A percentile compares a stretch with the other conserved stretches of the same genome.
Evolutionary conservation across 2,888 invertebrate species (phyloP).

Genomic region (Synanthedon vespiformis): DNA sequence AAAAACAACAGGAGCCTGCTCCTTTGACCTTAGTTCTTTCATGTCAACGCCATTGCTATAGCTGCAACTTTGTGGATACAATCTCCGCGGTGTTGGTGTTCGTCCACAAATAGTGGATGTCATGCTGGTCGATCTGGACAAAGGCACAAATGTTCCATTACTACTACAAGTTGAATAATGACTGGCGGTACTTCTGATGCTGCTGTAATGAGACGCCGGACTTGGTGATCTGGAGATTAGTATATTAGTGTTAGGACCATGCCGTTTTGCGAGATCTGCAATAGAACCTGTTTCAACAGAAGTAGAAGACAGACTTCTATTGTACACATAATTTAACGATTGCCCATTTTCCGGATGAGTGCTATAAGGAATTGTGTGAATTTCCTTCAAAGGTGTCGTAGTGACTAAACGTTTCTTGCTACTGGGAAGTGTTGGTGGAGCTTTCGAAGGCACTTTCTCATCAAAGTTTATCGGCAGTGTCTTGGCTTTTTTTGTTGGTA

Average conservation of each 20-base stretch:
- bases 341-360: slow-evolving; percentile 32
- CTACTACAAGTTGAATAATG: slow-evolving; percentile 63
- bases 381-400: slow-evolving; percentile 49
- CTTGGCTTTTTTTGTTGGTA: slow-evolving; percentile 58
- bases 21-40: slow-evolving; percentile 73
- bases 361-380: slow-evolving; percentile 42
- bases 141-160: slow-evolving; percentile 49
- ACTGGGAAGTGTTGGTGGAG: slow-evolving; percentile 32
- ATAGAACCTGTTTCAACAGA: slow-evolving; percentile 64
- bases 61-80: slow-evolving; percentile 75
- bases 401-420: slow-evolving; percentile 52
- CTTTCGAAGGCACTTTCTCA: slow-evolving; percentile 43
- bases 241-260: slow-evolving; percentile 35
- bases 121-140: slow-evolving; percentile 55
- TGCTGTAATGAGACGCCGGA: slow-evolving; percentile 55
- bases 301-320: slow-evolving; percentile 44
- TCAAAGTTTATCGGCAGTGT: slow-evolving; percentile 60
- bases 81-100: slow-evolving; percentile 73
- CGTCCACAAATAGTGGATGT: slow-evolving; percentile 46
- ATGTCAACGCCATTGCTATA: slow-evolving; percentile 56
- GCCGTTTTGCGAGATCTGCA: slow-evolving; percentile 57
- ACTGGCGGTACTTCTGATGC: slow-evolving; percentile 49
- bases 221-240: slow-evolving; percentile 70
- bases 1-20: slow-evolving; percentile 83
- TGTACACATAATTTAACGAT: slow-evolving; percentile 50